Conservation (phyloP, 2,797 vertebrate species). For the Urosaurus nigricauda region DNA sequence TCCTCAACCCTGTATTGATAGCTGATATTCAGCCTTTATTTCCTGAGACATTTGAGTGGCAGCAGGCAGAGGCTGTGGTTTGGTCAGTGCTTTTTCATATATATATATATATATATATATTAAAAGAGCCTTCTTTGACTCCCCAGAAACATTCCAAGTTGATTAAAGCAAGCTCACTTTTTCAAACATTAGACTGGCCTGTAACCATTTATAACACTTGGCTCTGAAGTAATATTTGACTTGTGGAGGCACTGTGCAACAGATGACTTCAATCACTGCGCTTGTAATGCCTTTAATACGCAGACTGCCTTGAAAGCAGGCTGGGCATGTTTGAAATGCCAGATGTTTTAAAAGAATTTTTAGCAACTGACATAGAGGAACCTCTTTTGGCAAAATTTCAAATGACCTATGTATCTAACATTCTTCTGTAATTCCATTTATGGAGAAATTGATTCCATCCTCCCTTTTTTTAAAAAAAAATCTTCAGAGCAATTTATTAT, state of each 20-base stretch:
- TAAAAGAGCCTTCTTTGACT: constrained; percentile 21
- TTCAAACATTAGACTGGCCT: constrained; percentile 43
- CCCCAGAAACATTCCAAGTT: constrained; percentile 57
- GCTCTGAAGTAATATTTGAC: constrained; percentile 53
- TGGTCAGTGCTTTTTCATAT: neutral
- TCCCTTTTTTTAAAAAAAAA: neutral
- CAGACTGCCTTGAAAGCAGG: constrained; percentile 57
- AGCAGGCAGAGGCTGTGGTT: neutral
- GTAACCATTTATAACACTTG: constrained; percentile 68
- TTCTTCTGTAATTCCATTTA: constrained; percentile 64
- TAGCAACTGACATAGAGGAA: constrained; percentile 56
- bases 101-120: neutral
- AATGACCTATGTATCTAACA: constrained; percentile 59
- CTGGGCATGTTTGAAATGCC: constrained; percentile 67
- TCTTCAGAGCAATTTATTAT: neutral
- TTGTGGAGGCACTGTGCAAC: constrained; percentile 65
- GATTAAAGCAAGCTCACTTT: constrained; percentile 48
- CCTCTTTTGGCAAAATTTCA: constrained; percentile 64
- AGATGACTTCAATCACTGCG: constrained; percentile 66
- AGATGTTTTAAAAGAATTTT: constrained; percentile 64
- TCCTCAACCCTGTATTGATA: neutral
- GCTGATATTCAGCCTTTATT: neutral
- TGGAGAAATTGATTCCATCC: constrained; percentile 60
- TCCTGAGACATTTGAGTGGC: neutral
- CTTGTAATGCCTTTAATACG: constrained; percentile 66